These are phyloP conservation scores for Crax fasciolata DNA, from an alignment of 2,797 vertebrate genomes.

Conservation along the genomic window DNA sequence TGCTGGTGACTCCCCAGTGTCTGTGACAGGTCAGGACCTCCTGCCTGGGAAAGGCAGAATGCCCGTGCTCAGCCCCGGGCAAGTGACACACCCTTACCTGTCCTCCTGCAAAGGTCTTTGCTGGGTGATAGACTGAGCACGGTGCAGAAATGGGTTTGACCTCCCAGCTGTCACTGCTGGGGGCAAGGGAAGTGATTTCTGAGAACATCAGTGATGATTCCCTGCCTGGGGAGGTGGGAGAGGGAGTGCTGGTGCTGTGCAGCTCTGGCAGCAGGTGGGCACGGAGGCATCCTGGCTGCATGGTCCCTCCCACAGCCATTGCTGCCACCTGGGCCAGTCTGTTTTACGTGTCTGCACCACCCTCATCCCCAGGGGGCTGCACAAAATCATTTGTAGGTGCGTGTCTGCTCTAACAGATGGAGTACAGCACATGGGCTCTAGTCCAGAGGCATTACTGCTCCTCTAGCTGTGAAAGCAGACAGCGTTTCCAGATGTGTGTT, in stretches of 20 bases:
- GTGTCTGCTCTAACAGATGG: not conserved
- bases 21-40: not conserved
- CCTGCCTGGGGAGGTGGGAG: not conserved
- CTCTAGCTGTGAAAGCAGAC: slow-evolving; percentile 47
- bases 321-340: rapidly evolving
- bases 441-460: slow-evolving; percentile 2
- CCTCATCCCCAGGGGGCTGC: not conserved
- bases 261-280: not conserved
- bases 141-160: not conserved
- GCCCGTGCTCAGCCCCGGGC: not conserved
- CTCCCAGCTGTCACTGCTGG: not conserved
- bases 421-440: slow-evolving; percentile 25
- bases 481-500: slow-evolving; percentile 29
- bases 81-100: not conserved
- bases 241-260: not conserved
- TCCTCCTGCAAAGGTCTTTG: not conserved
- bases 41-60: not conserved
- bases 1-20: not conserved
- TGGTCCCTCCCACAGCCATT: not conserved
- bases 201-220: not conserved
- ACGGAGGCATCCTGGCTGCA: rapidly evolving
- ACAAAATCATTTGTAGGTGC: not conserved
- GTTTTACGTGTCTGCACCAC: not conserved
- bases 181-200: not conserved
- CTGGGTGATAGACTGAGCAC: not conserved